Evolutionary conservation across 2,888 invertebrate genomes (phyloP), one percentile per base, ranked within the genome.

Genomic region (Hipparchia semele): DNA sequence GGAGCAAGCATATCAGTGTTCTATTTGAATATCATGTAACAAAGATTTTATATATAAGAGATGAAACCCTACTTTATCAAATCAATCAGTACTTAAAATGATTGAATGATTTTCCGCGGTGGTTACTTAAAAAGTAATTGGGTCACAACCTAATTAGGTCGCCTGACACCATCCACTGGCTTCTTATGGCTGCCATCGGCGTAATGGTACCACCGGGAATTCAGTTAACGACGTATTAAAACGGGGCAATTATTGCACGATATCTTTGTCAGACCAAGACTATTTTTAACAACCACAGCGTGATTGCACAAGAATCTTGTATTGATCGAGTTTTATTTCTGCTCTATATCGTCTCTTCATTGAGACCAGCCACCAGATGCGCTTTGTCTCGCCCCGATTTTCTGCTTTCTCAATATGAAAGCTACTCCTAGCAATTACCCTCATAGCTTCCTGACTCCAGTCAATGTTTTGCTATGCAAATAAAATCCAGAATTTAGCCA

Each of bases 101-200:
- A 71, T 73, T 76, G 70, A 74, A 68, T 54, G 71, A 74, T 73
- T 74, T 71, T 67, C 59, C 49, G 9, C 69, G 66, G 66, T 70
- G n/a, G 51, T 76, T 75, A 51, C 39, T 64, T 62, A 62, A 73
- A 86, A 82, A 76, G 87, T 86, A 92, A 91, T 91, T 92, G 90
- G 92, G 92, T 92, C 92, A 88, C 87, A 86, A 84, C 84, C 86
- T 90, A 92, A 92, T 91, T 90, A 87, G 89, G 89, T 89, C 88
- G 85, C 79, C 81, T 83, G 86, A 82, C 85, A 88, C 85, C 86
- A 87, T 84, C 84, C 84, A 83, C 86, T 82, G 82, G 79, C 81
- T 83, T 89, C 90, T 88, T 86, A 88, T 83, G 87, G 86, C 83
- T 81, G 80, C 84, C 84, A 83, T 87, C 83, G 83, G 83, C 84